A percentile compares a stretch with the other conserved stretches of the same genome.
Conservation (phyloP, 2,888 invertebrate species). For the Gonocerus acuteangulatus region DNA sequence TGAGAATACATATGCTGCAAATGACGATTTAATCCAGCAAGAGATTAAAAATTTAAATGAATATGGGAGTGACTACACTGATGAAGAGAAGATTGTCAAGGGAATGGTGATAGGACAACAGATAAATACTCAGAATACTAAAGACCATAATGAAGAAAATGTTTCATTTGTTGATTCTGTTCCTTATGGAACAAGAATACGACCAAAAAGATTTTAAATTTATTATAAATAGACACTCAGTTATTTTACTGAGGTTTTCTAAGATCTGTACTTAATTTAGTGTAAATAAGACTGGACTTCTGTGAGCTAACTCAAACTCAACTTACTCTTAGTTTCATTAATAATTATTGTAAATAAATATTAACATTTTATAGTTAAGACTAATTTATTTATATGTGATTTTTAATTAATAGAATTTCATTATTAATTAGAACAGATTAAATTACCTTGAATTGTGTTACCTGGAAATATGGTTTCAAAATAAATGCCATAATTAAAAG, state of each 20-base stretch:
- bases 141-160: slow-evolving; percentile 22
- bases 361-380: slow-evolving; percentile 4
- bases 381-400: slow-evolving; percentile 12
- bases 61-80: slow-evolving; percentile 35
- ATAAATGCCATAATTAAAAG: not conserved
- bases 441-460: slow-evolving; percentile 8
- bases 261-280: not conserved
- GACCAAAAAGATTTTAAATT: slow-evolving; percentile 34
- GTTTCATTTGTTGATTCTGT: slow-evolving; percentile 24
- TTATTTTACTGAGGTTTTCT: not conserved
- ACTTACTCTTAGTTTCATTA: not conserved
- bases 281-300: slow-evolving; percentile 31
- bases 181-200: slow-evolving; percentile 34
- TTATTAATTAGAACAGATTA: not conserved
- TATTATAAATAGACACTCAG: not conserved
- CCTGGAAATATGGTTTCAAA: slow-evolving; percentile 3
- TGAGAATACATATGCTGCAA: slow-evolving; percentile 49
- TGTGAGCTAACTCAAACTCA: not conserved
- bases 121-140: not conserved
- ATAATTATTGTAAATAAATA: slow-evolving; percentile 6
- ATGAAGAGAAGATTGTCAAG: slow-evolving; percentile 33
- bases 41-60: slow-evolving; percentile 35
- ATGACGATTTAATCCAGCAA: slow-evolving; percentile 38
- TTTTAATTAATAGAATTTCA: slow-evolving; percentile 2
- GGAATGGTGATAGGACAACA: not conserved